These are phyloP conservation scores for Caiman crocodilus DNA, from an alignment of 2,797 vertebrate genomes.

Conservation along the genomic window DNA sequence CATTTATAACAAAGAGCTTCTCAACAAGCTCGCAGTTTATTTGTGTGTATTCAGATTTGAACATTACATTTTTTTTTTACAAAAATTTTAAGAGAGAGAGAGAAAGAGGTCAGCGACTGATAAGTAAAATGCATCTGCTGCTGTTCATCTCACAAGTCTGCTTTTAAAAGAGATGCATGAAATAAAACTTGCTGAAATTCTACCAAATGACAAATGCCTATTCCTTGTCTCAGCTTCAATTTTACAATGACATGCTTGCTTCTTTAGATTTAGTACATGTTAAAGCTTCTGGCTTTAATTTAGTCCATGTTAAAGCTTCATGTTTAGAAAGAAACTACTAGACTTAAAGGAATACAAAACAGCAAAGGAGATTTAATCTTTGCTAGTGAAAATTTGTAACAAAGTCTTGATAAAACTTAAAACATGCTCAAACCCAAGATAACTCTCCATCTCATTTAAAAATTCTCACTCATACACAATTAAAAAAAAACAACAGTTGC, in stretches of 20 bases:
- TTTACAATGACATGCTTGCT: slow-evolving; percentile 14
- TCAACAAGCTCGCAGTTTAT: not conserved
- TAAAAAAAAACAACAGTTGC: not conserved
- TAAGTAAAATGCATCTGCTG: slow-evolving; percentile 43
- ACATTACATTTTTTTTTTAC: not conserved
- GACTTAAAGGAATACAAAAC: slow-evolving; percentile 20
- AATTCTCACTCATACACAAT: not conserved
- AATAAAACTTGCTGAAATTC: slow-evolving; percentile 51
- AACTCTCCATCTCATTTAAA: not conserved
- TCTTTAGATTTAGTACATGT: slow-evolving; percentile 23
- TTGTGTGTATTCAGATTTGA: slow-evolving; percentile 18
- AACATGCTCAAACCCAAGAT: not conserved
- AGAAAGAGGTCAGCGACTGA: slow-evolving; percentile 28
- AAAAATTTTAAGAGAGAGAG: not conserved
- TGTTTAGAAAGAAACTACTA: slow-evolving; percentile 28
- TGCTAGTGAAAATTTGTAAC: slow-evolving; percentile 22
- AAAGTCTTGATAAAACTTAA: not conserved
- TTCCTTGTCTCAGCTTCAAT: slow-evolving; percentile 35
- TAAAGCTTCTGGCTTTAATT: slow-evolving; percentile 54
- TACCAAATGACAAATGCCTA: slow-evolving; percentile 42
- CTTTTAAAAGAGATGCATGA: slow-evolving; percentile 31
- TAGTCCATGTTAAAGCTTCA: slow-evolving; percentile 28
- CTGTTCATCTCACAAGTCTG: slow-evolving; percentile 33
- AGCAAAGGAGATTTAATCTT: slow-evolving; percentile 2
- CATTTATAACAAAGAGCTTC: not conserved